phyloP scores from a whole-genome alignment of 2,113 vertebrate genomes.

The Mola mola region DNA sequence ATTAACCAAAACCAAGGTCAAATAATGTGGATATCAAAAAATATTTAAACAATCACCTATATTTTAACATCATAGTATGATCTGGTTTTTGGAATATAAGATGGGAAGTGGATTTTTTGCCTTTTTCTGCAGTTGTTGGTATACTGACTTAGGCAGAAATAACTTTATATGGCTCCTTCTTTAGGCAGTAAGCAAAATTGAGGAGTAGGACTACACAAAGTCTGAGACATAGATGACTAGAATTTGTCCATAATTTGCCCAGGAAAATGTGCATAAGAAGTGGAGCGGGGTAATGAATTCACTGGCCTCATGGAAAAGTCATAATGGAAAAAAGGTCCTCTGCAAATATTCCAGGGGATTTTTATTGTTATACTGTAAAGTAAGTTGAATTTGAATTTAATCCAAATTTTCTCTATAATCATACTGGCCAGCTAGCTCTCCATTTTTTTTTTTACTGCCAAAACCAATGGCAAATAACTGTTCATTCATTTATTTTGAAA shows the following conservation, averaged over 20 bases:
- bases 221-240: conserved; percentile 14
- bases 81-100: too few species aligned
- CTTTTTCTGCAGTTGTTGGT: not conserved
- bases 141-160: not conserved
- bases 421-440: too few species aligned
- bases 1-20: too few species aligned
- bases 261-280: conserved; percentile 8
- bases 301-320: not conserved
- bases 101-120: not conserved
- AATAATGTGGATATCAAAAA: too few species aligned
- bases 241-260: conserved; percentile 31
- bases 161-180: not conserved
- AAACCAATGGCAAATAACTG: too few species aligned
- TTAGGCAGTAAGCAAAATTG: not conserved
- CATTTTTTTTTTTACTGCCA: too few species aligned
- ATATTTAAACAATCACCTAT: too few species aligned
- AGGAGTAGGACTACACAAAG: conserved; percentile 6
- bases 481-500: too few species aligned
- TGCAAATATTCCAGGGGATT: too few species aligned
- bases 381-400: not conserved
- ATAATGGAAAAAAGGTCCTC: too few species aligned
- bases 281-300: not conserved
- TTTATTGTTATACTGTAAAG: not conserved
- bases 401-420: too few species aligned
- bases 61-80: too few species aligned